Evolutionary conservation across 2,888 invertebrate genomes (phyloP), one percentile per base, ranked within the genome.

Genomic region (Oscheius sp.): DNA sequence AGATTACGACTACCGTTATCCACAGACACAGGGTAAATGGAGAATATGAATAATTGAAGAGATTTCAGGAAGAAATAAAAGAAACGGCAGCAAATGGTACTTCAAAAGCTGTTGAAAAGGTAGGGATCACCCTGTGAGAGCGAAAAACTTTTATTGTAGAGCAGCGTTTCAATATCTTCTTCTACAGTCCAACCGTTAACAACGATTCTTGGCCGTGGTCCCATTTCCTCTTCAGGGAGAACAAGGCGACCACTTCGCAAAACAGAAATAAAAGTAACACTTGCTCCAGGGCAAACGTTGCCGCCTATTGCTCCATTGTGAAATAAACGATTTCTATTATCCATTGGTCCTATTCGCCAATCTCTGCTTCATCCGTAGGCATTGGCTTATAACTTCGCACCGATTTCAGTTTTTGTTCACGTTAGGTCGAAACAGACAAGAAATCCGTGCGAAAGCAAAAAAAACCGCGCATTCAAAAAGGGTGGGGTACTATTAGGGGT

Each of bases 1-100:
- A 73, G 46, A 76, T 79, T 3, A 76, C 70, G 5, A 79, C 79
- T 2, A 79, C 76, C 43, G 75, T 79, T 52, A 68, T 76, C 5
- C 72, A 79, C 29, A 72, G 74, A 43, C 79, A 79, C 68, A 66
- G 55, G 55, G 72, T 71, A 7, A n/a, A n/a, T n/a, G 18, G 55
- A 1, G 55, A 46, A 9, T 5, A 49, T 43, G 23, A 12, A 1
- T 29, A 13, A 18, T 45, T 41, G 6, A 61, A 23, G n/a, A 23
- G 21, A 7, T 41, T 61, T 61, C n/a, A 61, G 61, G 61, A 66
- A 52, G 66, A 66, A 49, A 52, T 66, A 16, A 66, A 66, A 7
- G 66, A 49, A 23, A 66, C 66, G 3, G 16, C 25, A 7, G 18
- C 63, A 41, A 63, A 43, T 21, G 63, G 63, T 9, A 63, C 63